Evolutionary conservation across 2,113 vertebrate species (phyloP), one percentile per base, ranked within the genome.

Genomic region (Parus major): DNA sequence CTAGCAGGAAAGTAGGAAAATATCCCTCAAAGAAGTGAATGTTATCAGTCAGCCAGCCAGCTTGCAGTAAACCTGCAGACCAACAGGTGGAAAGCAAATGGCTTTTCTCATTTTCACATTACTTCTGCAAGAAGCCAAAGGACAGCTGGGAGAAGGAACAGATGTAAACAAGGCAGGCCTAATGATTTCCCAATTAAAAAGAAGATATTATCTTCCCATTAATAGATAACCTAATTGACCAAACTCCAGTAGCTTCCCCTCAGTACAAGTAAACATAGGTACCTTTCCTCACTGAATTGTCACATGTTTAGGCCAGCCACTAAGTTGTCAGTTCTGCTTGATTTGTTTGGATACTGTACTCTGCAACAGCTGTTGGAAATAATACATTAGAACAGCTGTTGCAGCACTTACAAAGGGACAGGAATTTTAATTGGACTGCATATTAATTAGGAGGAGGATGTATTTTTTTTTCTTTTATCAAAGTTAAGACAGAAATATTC

Each of bases 341-440:
- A 95, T 97, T 96, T 97, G 94, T 97, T 97, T 98, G 96, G 97
- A 97, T 90, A 95, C 78, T 86, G 80, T 92, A 96, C 41, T 94
- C 44, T 59, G 78, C 0, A 29, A 97, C 98, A 98, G 98, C 97
- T 98, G 97, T 97, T 56, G 24, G 97, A 98, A 98, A 97, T 94
- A 97, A 98, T 97, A 95, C 95, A 97, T 98, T 94, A 95, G 66
- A 98, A 97, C 98, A 98, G 97, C 97, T 98, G 98, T 88, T 96
- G n/a, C 91, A 92, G 90, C 80, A 98, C 96, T 90, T 96, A 96
- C 79, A 93, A 96, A 95, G 59, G 78, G 80, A 80, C 63, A 71
- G 83, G 92, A 94, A 97, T 98, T 97, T 98, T 97, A 98, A 97
- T 96, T 98, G 92, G 92, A 93, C 77, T 96, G 82, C 82, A 88